Conservation (phyloP, 2,888 invertebrate species). For the Microctonus aethiopoides region DNA sequence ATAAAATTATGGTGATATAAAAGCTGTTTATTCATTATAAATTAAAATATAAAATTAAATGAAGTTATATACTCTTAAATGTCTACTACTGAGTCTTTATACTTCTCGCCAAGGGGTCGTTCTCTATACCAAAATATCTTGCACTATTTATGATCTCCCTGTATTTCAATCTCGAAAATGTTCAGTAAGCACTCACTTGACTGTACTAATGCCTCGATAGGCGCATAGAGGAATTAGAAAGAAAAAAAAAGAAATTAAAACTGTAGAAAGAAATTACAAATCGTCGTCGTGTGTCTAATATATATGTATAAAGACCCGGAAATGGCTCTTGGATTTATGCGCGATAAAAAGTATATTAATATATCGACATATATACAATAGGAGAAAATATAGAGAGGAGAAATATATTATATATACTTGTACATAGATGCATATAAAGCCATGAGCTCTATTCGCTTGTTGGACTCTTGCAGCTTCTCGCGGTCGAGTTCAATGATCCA, state of each 20-base stretch:
- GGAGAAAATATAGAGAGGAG: neutral
- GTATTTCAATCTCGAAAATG: conserved; percentile 9
- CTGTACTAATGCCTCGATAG: neutral
- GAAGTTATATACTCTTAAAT: neutral
- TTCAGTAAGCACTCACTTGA: neutral
- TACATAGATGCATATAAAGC: too few relatives aligned
- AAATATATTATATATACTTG: conserved; percentile 2
- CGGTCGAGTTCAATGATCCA: conserved; percentile 24
- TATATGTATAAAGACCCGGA: conserved; percentile 1
- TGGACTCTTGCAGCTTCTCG: conserved; percentile 2
- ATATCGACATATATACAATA: neutral
- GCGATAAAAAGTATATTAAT: conserved; percentile 19
- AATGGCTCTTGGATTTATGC: neutral
- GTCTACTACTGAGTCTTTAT: neutral
- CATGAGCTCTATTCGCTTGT: conserved; percentile 12
- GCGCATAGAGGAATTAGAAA: neutral
- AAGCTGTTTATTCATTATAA: neutral
- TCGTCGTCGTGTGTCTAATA: neutral
- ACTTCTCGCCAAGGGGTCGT: neutral
- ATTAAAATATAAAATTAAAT: neutral
- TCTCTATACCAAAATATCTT: conserved; percentile 20
- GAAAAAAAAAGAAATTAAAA: neutral
- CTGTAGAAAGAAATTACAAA: neutral
- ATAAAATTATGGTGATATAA: neutral
- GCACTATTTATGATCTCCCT: conserved; percentile 21